Conservation (phyloP, 2,888 invertebrate species). For the Aethes cnicana region DNA sequence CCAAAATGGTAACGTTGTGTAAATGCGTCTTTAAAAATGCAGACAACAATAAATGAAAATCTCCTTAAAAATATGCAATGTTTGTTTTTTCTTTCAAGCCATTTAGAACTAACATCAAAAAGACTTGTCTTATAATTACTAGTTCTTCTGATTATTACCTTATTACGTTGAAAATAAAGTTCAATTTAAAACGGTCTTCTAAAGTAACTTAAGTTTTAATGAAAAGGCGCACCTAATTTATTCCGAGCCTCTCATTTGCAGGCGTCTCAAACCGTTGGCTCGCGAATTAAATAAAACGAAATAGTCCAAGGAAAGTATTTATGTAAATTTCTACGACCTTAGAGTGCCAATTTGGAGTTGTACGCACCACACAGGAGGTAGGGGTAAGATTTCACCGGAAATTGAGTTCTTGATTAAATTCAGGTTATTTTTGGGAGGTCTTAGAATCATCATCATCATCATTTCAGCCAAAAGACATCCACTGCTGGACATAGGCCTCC, state of each 20-base stretch:
- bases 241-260: slow-evolving; percentile 25
- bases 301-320: slow-evolving; percentile 30
- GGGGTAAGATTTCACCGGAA: slow-evolving; percentile 6
- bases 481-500: too few relatives aligned
- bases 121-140: too few relatives aligned
- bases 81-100: too few relatives aligned
- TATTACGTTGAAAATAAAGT: too few relatives aligned
- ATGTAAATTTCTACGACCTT: slow-evolving; percentile 28
- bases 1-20: too few relatives aligned
- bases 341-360: slow-evolving; percentile 27
- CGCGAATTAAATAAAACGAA: slow-evolving; percentile 29
- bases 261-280: slow-evolving; percentile 27
- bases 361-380: slow-evolving; percentile 18
- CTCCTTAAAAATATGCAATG: too few relatives aligned
- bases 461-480: too few relatives aligned
- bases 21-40: too few relatives aligned
- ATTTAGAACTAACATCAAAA: too few relatives aligned
- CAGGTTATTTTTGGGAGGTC: background rate
- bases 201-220: slow-evolving; percentile 19
- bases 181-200: background rate
- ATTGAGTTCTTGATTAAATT: slow-evolving; percentile 18
- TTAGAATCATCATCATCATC: too few relatives aligned
- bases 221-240: slow-evolving; percentile 15
- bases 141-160: too few relatives aligned
- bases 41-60: too few relatives aligned